A percentile compares a stretch with the other conserved stretches of the same genome.
phyloP scores from a whole-genome alignment of 2,113 vertebrate genomes.

The Sturnus vulgaris region DNA sequence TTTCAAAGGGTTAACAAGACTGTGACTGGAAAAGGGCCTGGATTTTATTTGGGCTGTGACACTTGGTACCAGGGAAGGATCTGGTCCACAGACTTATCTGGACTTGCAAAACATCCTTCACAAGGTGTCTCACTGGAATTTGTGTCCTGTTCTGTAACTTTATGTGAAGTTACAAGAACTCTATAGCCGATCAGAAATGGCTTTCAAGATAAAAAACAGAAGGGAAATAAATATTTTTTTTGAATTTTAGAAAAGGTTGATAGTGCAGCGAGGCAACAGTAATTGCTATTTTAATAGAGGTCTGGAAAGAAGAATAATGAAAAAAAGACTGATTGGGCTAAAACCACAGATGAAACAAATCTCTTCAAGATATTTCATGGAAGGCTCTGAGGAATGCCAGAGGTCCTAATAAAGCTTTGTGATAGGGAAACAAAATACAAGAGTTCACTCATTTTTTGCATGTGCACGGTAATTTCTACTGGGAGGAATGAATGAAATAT shows the following conservation, averaged over 20 bases:
- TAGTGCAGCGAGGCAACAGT: neutral
- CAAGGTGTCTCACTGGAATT: neutral
- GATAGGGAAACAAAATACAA: neutral
- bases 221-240: neutral
- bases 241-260: neutral
- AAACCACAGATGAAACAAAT: conserved; percentile 32
- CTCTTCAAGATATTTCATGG: conserved; percentile 4
- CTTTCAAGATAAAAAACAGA: conserved; percentile 4
- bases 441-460: neutral
- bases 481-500: neutral
- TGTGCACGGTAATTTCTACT: neutral
- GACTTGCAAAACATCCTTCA: neutral
- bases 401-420: neutral
- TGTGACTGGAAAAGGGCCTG: neutral
- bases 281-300: conserved; percentile 20
- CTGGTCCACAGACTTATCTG: neutral
- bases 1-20: neutral
- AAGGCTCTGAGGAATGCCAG: conserved; percentile 21
- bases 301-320: conserved; percentile 18
- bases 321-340: conserved; percentile 22
- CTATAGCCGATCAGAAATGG: neutral
- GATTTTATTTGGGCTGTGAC: neutral
- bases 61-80: neutral
- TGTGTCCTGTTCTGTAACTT: neutral
- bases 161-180: neutral